Evolutionary conservation across 2,888 invertebrate genomes (phyloP).

Genomic region (Chrysolina haemoptera): DNA sequence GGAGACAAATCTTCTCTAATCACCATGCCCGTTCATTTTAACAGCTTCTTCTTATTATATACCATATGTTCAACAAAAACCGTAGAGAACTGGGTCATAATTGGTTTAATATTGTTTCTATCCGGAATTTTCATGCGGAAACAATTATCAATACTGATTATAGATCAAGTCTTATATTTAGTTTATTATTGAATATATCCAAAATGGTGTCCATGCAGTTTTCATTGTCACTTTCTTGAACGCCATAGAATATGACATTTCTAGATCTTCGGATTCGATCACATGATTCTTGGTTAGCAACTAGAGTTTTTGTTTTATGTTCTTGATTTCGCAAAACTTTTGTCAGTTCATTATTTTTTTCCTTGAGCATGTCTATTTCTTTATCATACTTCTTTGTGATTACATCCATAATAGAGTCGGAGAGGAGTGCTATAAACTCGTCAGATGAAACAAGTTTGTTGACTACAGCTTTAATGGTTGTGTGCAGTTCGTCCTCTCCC

Average conservation of each 20-base stretch:
- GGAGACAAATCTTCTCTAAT: too few relatives aligned
- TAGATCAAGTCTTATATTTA: constrained; percentile 9
- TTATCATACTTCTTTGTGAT: constrained; percentile 26
- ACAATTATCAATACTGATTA: constrained; percentile 9
- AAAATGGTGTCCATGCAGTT: constrained; percentile 9
- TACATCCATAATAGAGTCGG: constrained; percentile 24
- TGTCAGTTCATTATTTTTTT: constrained; percentile 4
- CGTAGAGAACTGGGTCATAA: too few relatives aligned
- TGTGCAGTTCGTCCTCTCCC: too few relatives aligned
- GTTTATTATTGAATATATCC: constrained; percentile 7
- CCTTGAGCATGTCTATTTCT: constrained; percentile 16
- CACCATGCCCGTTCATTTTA: too few relatives aligned
- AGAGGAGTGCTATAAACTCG: too few relatives aligned
- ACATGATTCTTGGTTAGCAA: constrained; percentile 18
- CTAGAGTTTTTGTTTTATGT: not conserved
- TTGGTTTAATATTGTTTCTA: not conserved
- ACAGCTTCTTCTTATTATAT: too few relatives aligned
- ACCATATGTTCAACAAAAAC: too few relatives aligned
- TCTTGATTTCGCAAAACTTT: constrained; percentile 4
- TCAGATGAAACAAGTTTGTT: too few relatives aligned
- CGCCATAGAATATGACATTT: constrained; percentile 9
- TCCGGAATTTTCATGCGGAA: constrained; percentile 10
- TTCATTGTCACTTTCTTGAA: not conserved
- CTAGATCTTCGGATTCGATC: constrained; percentile 8
- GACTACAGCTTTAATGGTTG: too few relatives aligned